phyloP scores from a whole-genome alignment of 2,888 invertebrate genomes.

The Drosophila phalerata region DNA sequence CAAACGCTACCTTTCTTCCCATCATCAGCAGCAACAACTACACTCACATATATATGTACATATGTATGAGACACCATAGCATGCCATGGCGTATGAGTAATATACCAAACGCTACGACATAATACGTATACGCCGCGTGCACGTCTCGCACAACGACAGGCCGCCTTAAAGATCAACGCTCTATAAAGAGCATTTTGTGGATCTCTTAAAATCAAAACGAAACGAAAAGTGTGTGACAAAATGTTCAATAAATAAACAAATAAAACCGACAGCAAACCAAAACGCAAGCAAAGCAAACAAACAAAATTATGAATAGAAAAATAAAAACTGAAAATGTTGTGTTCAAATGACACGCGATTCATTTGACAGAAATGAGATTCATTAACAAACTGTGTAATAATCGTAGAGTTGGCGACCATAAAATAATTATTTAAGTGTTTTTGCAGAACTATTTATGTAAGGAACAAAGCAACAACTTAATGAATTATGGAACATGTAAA shows the following conservation, averaged over 20 bases:
- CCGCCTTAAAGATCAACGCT: constrained; percentile 56
- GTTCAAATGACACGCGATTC: constrained; percentile 21
- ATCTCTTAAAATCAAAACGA: constrained; percentile 52
- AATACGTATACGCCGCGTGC: constrained; percentile 69
- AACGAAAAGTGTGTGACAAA: constrained; percentile 69
- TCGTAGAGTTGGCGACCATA: neutral
- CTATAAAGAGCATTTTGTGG: constrained; percentile 46
- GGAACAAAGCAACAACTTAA: constrained; percentile 50
- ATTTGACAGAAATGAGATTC: neutral
- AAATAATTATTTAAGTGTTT: constrained; percentile 30
- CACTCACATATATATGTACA: constrained; percentile 12
- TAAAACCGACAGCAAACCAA: constrained; percentile 55
- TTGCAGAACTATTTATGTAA: constrained; percentile 56
- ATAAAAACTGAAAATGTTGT: constrained; percentile 34
- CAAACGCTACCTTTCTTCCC: neutral
- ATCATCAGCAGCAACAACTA: neutral
- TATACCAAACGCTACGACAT: constrained; percentile 60
- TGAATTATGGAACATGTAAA: constrained; percentile 84
- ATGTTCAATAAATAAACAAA: constrained; percentile 72
- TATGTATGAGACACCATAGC: constrained; percentile 22
- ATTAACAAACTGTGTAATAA: constrained; percentile 13
- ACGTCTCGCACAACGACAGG: constrained; percentile 19
- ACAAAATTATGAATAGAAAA: constrained; percentile 68
- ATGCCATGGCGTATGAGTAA: constrained; percentile 74
- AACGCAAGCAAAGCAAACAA: constrained; percentile 55